Percentiles rank a stretch among this genome's conserved stretches.
Evolutionary conservation across 2,797 vertebrate species (phyloP).

Genomic region (Valencia hispanica): DNA sequence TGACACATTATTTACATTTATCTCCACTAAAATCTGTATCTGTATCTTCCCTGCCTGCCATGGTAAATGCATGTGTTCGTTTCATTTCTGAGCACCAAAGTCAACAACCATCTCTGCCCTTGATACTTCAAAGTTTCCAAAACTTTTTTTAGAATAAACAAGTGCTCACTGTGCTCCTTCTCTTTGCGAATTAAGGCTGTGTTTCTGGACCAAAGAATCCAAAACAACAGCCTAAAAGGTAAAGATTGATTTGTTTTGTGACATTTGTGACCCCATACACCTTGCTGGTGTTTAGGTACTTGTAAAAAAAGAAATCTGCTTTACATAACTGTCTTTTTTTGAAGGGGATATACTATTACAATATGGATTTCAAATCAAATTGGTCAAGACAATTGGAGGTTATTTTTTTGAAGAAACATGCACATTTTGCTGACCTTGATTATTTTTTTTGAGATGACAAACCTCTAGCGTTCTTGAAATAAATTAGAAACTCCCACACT

Average conservation of each 20-base stretch:
- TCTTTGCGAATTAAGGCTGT: neutral
- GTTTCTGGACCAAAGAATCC: neutral
- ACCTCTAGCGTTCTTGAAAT: neutral
- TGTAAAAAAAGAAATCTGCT: neutral
- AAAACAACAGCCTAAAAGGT: neutral
- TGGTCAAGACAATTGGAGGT: neutral
- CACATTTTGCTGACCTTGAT: neutral
- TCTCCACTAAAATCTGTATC: conserved; percentile 4
- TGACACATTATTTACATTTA: conserved; percentile 2
- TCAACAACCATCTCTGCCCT: neutral
- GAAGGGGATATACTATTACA: neutral
- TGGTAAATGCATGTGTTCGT: neutral
- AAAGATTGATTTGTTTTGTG: neutral
- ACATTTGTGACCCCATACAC: neutral
- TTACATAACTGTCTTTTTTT: neutral
- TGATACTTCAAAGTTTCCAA: neutral
- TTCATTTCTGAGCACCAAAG: neutral
- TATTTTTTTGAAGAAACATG: neutral
- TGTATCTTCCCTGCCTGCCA: neutral
- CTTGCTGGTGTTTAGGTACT: neutral
- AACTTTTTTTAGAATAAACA: neutral
- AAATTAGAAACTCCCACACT: neutral
- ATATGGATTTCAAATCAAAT: neutral
- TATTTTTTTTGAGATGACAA: neutral
- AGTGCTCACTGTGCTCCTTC: neutral